Conservation (phyloP, 2,113 vertebrate genomes). For the Campylomormyrus tamandua region DNA sequence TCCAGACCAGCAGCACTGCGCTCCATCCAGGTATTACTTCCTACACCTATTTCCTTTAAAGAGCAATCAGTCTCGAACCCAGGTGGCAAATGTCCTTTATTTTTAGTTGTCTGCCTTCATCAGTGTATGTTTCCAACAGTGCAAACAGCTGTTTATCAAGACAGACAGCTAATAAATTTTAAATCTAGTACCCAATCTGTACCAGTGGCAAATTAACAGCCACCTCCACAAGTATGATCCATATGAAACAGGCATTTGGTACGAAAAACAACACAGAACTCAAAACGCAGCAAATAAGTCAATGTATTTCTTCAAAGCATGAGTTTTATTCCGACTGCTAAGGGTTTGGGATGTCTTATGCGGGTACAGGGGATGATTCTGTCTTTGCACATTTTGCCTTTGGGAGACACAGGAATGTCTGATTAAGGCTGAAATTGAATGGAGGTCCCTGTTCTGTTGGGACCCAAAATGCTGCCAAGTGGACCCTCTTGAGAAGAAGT, state of each 20-base stretch:
- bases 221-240: neutral
- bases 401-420: slow-evolving; percentile 51
- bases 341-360: neutral
- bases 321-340: neutral
- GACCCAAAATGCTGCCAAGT: slow-evolving; percentile 57
- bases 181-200: neutral
- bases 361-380: neutral
- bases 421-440: slow-evolving; percentile 47
- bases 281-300: neutral
- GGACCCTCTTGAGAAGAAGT: slow-evolving; percentile 59
- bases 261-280: neutral
- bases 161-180: neutral
- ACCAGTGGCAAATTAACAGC: neutral
- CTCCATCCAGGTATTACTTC: slow-evolving; percentile 74
- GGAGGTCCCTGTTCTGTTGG: slow-evolving; percentile 53
- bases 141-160: neutral
- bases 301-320: neutral
- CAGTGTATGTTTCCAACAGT: neutral
- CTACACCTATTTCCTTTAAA: neutral
- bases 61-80: neutral
- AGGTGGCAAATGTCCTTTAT: neutral
- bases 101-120: neutral
- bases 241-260: neutral
- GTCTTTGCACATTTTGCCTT: neutral
- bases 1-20: slow-evolving; percentile 69